Conservation (phyloP, 2,797 vertebrate genomes). For the Tolypeutes matacus region DNA sequence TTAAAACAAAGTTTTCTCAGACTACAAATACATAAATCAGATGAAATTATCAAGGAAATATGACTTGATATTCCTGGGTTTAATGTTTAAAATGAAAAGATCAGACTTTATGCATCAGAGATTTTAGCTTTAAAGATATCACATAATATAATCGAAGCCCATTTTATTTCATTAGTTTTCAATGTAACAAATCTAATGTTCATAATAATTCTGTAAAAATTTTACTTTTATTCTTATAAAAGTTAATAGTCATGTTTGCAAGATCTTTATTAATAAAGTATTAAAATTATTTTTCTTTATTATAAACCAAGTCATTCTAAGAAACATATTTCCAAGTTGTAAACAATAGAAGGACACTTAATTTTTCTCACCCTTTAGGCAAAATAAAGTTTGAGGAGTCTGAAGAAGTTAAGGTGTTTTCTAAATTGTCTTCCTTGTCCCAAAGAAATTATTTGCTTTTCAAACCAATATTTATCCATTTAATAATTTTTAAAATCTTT, state of each 20-base stretch:
- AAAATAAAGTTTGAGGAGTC: not conserved
- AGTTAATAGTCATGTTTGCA: not conserved
- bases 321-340: slow-evolving; percentile 37
- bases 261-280: slow-evolving; percentile 49
- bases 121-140: slow-evolving; percentile 27
- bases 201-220: slow-evolving; percentile 54
- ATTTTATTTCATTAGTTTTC: slow-evolving; percentile 63
- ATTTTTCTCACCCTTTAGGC: slow-evolving; percentile 39
- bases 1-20: slow-evolving; percentile 47
- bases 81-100: slow-evolving; percentile 48
- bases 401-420: slow-evolving; percentile 40
- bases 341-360: not conserved
- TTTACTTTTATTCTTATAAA: slow-evolving; percentile 39
- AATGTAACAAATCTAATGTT: slow-evolving; percentile 60
- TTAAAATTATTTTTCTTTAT: slow-evolving; percentile 42
- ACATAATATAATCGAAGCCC: not conserved
- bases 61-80: slow-evolving; percentile 2
- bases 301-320: not conserved
- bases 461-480: slow-evolving; percentile 21
- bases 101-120: slow-evolving; percentile 38
- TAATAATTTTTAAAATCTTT: not conserved
- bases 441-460: slow-evolving; percentile 39
- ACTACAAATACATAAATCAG: slow-evolving; percentile 60
- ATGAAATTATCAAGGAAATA: slow-evolving; percentile 11
- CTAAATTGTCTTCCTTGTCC: slow-evolving; percentile 11